Conservation (phyloP, 2,113 vertebrate genomes). For the Barbus barbus region DNA sequence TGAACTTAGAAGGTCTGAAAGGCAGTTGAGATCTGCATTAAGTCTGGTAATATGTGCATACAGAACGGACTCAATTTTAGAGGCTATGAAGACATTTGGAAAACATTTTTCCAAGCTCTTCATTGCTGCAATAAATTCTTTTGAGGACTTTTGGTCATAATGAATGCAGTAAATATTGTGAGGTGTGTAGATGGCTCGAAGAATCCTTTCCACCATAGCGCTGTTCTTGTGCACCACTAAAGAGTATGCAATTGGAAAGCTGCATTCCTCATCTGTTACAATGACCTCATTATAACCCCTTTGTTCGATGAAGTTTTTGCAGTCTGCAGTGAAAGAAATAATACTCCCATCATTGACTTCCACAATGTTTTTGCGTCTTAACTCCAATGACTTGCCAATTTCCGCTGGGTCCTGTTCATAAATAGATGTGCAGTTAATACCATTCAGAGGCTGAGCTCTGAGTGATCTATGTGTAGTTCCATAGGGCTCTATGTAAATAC, state of each 20-base stretch:
- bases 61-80: slow-evolving; percentile 85
- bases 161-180: slow-evolving; percentile 93
- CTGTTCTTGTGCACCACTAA: slow-evolving; percentile 93
- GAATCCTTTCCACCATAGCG: slow-evolving; percentile 88
- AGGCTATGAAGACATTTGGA: slow-evolving; percentile 87
- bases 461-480: slow-evolving; percentile 70
- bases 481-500: slow-evolving; percentile 76
- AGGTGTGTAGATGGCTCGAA: slow-evolving; percentile 81
- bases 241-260: slow-evolving; percentile 88
- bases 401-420: slow-evolving; percentile 87
- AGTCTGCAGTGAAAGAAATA: slow-evolving; percentile 75
- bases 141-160: slow-evolving; percentile 85
- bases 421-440: slow-evolving; percentile 82
- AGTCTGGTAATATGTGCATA: slow-evolving; percentile 90
- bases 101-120: slow-evolving; percentile 84
- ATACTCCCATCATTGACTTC: slow-evolving; percentile 83
- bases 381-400: slow-evolving; percentile 85
- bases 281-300: slow-evolving; percentile 77
- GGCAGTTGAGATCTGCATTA: slow-evolving; percentile 89
- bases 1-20: slow-evolving; percentile 84
- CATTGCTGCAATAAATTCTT: slow-evolving; percentile 81
- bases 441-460: slow-evolving; percentile 67
- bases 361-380: slow-evolving; percentile 74
- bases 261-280: slow-evolving; percentile 76
- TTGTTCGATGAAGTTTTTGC: slow-evolving; percentile 70